Base-by-base conservation (phyloP, 2,113 vertebrate species). In the Rousettus leschenaultii region DNA sequence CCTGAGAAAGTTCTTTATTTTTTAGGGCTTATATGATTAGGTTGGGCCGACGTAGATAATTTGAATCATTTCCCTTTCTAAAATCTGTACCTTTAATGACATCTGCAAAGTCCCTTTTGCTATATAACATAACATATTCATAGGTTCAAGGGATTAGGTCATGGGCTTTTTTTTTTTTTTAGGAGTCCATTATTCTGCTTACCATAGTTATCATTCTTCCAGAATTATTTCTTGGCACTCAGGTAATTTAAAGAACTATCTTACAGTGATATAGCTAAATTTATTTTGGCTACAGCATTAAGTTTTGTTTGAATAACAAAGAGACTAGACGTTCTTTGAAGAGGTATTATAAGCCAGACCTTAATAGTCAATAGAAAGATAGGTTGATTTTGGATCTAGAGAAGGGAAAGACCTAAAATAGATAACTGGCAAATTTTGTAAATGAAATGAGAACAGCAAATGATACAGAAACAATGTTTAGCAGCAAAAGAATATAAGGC, bases 291-390 rank as follows among this genome's bases (percentile, higher is more conserved):
- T 28, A 84, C 3, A 66, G 28, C 4, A 30, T 40, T 85, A 55
- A 38, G 19, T 82, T 95, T 84, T 91, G 33, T 33, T 91, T 93
- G 33, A 95, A 68, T 12, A 85, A 79, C 63, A 63, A 93, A 75
- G 21, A 80, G 7, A 71, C 26, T 83, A 65, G 45, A 43, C 61
- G 35, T 74, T 61, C 87, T 95, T 79, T 89, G 57, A 85, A 73
- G 16, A 78, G n/a, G 24, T 68, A 53, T 68, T 74, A 75, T 94
- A 35, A 75, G 28, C 48, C 30, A 61, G 79, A 75, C 12, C 14
- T 45, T 78, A 82, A 57, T n/a, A 45, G 51, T 88, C 55, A 55
- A 26, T 45, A 73, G 43, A 70, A 30, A 79, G 48, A 73, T 10
- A 19, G 24, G n/a, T 45, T 70, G 38, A 86, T 4, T 51, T 61